phyloP scores from a whole-genome alignment of 1,140 invertebrate species.

The Ceratitis capitata region DNA sequence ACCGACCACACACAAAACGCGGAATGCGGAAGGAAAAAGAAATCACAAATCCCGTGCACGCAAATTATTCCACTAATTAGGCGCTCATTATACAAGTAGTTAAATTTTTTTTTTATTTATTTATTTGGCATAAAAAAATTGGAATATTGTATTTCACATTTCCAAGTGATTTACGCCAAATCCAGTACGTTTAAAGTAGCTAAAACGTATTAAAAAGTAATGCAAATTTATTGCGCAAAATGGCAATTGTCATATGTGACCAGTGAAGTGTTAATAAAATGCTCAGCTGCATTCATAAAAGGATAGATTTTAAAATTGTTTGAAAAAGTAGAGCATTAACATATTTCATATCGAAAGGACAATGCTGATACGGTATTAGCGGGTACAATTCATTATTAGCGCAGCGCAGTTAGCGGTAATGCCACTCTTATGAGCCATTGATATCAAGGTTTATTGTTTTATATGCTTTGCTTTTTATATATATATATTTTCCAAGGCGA shows the following conservation, averaged over 20 bases:
- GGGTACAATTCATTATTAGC: constrained; percentile 11
- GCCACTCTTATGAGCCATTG: neutral
- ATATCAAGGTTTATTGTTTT: neutral
- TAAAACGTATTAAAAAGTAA: constrained; percentile 25
- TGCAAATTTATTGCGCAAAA: constrained; percentile 24
- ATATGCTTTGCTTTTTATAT: neutral
- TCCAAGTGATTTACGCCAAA: constrained; percentile 6
- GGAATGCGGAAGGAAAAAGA: neutral
- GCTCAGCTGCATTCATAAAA: constrained; percentile 1
- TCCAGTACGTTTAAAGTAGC: neutral
- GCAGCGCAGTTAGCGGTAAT: neutral
- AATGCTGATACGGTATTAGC: neutral
- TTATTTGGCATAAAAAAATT: neutral
- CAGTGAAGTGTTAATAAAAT: constrained; percentile 3
- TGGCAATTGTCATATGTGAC: constrained; percentile 19
- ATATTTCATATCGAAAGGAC: neutral
- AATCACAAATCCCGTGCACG: neutral
- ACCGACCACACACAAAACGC: neutral
- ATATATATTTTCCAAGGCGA: constrained; percentile 1
- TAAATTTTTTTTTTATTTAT: neutral
- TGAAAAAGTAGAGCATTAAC: neutral
- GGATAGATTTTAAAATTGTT: constrained; percentile 4
- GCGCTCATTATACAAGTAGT: constrained; percentile 24
- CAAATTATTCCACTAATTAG: constrained; percentile 35
- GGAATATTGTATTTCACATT: neutral